Conservation (phyloP, 2,113 vertebrate species). For the Lethenteron camtschaticum region DNA sequence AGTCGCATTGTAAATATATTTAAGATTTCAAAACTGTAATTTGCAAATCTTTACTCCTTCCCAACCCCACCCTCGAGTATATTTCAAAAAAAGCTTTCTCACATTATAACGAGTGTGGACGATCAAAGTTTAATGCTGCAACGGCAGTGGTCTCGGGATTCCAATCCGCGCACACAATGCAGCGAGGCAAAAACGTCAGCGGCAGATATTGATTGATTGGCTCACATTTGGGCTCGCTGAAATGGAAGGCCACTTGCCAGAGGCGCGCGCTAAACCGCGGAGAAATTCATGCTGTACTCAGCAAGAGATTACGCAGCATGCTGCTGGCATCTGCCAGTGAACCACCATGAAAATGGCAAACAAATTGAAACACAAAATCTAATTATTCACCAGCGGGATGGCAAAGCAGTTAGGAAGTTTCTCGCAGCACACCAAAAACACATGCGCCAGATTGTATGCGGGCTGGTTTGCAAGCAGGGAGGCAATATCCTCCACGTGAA, state of each 20-base stretch:
- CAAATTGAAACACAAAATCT: slow-evolving; percentile 4
- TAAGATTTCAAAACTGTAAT: too few species aligned
- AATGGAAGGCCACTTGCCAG: slow-evolving; percentile 2
- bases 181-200: slow-evolving; percentile 2
- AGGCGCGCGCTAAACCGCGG: background rate
- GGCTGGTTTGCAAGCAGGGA: too few species aligned
- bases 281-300: slow-evolving; percentile 5
- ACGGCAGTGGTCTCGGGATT: too few species aligned
- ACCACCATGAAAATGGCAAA: slow-evolving; percentile 5
- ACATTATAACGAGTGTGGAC: too few species aligned
- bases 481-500: too few species aligned
- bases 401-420: background rate
- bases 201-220: slow-evolving; percentile 6
- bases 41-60: too few species aligned
- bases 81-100: too few species aligned
- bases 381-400: slow-evolving; percentile 4
- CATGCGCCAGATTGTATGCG: too few species aligned
- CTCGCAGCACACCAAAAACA: too few species aligned
- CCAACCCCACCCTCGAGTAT: too few species aligned
- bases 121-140: too few species aligned
- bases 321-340: background rate
- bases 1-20: too few species aligned
- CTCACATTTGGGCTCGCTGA: background rate
- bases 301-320: slow-evolving; percentile 1
- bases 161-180: background rate